Conservation (phyloP, 1,140 invertebrate species). For the Trachymyrmex septentrionalis region DNA sequence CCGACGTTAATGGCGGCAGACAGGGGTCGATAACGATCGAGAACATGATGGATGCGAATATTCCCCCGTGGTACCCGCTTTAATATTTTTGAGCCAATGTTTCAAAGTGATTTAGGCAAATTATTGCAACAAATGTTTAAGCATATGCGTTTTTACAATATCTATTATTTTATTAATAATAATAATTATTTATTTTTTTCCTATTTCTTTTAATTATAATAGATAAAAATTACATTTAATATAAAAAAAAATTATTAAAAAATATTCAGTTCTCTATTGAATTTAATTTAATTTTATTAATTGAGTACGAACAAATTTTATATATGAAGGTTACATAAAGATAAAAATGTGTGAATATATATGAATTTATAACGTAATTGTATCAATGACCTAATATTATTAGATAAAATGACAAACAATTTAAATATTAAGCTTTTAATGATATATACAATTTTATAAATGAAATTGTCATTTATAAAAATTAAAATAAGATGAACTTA, state of each 20-base stretch:
- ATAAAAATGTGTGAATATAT: too few species aligned
- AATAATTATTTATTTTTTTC: background rate
- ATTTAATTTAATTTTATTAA: too few species aligned
- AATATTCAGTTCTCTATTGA: background rate
- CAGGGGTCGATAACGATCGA: conserved; percentile 43
- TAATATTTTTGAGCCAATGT: conserved; percentile 9
- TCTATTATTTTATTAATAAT: background rate
- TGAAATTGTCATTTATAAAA: too few species aligned
- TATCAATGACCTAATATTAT: too few species aligned
- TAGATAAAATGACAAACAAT: too few species aligned
- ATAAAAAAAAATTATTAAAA: background rate
- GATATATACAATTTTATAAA: too few species aligned
- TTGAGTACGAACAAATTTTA: too few species aligned
- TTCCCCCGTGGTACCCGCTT: background rate
- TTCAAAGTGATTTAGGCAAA: background rate
- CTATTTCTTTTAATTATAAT: background rate
- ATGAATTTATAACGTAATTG: too few species aligned
- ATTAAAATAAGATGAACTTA: too few species aligned
- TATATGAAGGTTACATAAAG: too few species aligned
- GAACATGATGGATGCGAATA: conserved; percentile 44
- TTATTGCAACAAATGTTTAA: conserved; percentile 13
- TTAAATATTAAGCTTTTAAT: too few species aligned
- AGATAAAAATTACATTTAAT: background rate
- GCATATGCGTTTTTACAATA: background rate
- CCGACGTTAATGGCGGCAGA: conserved; percentile 37